phyloP scores from a whole-genome alignment of 2,797 vertebrate genomes.

The Semaprochilodus insignis region DNA sequence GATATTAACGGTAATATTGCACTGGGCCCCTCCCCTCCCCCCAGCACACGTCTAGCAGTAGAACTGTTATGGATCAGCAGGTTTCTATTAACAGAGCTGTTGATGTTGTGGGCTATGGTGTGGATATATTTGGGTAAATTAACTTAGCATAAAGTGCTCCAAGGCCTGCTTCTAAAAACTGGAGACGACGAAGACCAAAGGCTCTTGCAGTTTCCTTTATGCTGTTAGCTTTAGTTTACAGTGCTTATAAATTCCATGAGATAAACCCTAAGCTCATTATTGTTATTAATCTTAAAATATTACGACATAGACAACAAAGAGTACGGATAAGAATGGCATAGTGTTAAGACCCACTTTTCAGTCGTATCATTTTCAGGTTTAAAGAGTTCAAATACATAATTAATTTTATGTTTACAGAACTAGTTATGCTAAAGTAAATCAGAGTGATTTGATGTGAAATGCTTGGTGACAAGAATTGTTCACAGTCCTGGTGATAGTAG shows the following conservation, averaged over 20 bases:
- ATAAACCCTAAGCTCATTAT: too few species aligned
- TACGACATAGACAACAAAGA: too few species aligned
- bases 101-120: conserved; percentile 78
- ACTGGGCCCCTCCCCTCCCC: conserved; percentile 65
- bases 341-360: too few species aligned
- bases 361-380: too few species aligned
- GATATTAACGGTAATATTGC: conserved; percentile 89
- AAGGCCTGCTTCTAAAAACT: conserved; percentile 70
- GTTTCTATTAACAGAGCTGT: conserved; percentile 96
- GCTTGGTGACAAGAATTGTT: too few species aligned
- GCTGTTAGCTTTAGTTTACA: background rate
- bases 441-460: too few species aligned
- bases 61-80: conserved; percentile 93
- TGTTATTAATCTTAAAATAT: too few species aligned
- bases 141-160: conserved; percentile 84
- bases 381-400: too few species aligned
- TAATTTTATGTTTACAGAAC: too few species aligned
- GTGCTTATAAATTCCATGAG: background rate
- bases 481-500: too few species aligned
- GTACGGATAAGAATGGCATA: too few species aligned
- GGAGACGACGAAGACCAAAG: conserved; percentile 25
- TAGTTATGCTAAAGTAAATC: too few species aligned
- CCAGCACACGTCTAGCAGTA: conserved; percentile 85
- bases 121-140: conserved; percentile 89
- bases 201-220: conserved; percentile 2